Conservation (phyloP, 1,140 invertebrate species). For the Uloborus diversus region DNA sequence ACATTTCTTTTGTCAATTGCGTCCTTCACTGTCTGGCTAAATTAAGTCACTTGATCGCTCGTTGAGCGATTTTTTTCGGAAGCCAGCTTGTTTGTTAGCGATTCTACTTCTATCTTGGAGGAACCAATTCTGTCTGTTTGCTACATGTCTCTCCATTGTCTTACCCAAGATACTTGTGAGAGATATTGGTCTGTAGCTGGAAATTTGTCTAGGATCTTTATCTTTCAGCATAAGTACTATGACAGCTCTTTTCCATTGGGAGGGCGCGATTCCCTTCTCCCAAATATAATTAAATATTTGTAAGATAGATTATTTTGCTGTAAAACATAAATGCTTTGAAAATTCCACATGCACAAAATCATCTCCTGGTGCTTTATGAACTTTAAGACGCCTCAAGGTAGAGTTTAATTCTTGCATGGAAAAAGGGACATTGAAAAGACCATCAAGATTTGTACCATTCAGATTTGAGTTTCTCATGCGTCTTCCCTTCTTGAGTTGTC, state of each 20-base stretch:
- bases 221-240: neutral
- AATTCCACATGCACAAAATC: slow-evolving; percentile 6
- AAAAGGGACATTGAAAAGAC: neutral
- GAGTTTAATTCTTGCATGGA: neutral
- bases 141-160: neutral
- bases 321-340: neutral
- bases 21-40: slow-evolving; percentile 1
- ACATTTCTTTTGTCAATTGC: neutral
- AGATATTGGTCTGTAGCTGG: slow-evolving; percentile 10
- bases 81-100: neutral
- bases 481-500: neutral
- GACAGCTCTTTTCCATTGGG: neutral
- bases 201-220: neutral
- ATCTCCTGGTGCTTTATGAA: neutral
- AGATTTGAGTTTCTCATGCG: neutral
- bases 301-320: neutral
- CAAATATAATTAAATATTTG: neutral
- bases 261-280: neutral
- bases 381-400: neutral
- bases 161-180: slow-evolving; percentile 10
- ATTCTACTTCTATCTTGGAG: slow-evolving; percentile 3
- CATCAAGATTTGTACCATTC: neutral
- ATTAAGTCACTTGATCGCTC: neutral
- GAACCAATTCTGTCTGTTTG: neutral
- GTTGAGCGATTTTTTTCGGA: neutral